These are phyloP conservation scores for Choloepus hoffmanni DNA, from an alignment of 2,113 vertebrate genomes.

Conservation along the genomic window DNA sequence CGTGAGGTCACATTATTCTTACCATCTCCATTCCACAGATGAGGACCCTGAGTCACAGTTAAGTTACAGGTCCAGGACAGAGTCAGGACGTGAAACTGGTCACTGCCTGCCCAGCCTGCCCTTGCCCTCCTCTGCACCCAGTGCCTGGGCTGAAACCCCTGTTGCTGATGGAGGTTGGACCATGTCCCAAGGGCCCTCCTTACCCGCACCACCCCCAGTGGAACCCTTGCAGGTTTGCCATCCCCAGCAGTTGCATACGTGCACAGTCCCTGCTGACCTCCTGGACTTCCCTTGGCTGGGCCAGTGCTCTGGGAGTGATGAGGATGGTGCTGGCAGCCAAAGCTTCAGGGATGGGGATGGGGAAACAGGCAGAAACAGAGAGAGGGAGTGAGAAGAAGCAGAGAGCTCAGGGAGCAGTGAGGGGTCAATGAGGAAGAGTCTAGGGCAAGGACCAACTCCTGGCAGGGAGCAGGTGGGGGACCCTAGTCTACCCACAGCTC, in stretches of 20 bases:
- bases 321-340: neutral
- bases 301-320: neutral
- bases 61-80: neutral
- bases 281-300: neutral
- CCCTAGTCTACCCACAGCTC: neutral
- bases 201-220: no score
- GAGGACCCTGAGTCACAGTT: neutral
- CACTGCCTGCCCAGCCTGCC: neutral
- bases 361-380: neutral
- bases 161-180: neutral
- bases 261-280: neutral
- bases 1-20: neutral
- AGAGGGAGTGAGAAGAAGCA: neutral
- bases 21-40: neutral
- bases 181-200: neutral
- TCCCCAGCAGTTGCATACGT: neutral
- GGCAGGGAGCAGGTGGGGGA: neutral
- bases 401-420: neutral
- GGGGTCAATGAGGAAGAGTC: neutral
- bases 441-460: neutral
- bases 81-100: neutral
- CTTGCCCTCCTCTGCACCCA: neutral
- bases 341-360: neutral
- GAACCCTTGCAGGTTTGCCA: neutral
- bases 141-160: neutral